Conservation (phyloP, 2,888 invertebrate genomes). For the Nomada goodeniana region DNA sequence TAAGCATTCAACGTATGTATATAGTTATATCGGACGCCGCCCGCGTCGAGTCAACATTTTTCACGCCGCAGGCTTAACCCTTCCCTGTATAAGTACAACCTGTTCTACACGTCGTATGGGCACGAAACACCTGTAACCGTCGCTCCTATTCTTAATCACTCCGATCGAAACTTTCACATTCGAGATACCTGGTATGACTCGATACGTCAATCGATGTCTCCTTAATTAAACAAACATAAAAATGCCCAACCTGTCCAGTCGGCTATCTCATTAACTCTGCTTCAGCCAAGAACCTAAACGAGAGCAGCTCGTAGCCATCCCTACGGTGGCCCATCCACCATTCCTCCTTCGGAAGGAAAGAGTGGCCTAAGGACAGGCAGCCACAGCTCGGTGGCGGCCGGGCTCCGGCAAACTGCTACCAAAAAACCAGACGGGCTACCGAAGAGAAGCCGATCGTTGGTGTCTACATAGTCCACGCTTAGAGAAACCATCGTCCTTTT, state of each 20-base stretch:
- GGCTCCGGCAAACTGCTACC: constrained; percentile 78
- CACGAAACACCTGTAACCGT: constrained; percentile 26
- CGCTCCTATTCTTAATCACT: neutral
- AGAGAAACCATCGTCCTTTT: constrained; percentile 39
- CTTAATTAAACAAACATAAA: constrained; percentile 4
- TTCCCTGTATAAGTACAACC: neutral
- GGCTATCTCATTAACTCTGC: neutral
- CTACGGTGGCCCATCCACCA: constrained; percentile 66
- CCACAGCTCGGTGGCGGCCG: constrained; percentile 71
- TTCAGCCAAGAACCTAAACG: neutral
- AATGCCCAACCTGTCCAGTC: neutral
- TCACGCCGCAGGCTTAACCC: neutral
- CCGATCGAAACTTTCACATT: neutral
- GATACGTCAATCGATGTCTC: neutral
- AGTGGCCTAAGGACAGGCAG: constrained; percentile 74
- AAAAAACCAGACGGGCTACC: constrained; percentile 83
- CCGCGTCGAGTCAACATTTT: constrained; percentile 17
- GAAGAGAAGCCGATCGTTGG: constrained; percentile 71
- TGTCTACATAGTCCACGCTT: constrained; percentile 68
- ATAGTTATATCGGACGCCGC: neutral
- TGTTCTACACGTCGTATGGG: neutral
- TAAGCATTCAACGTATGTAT: no score
- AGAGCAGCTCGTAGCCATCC: constrained; percentile 53
- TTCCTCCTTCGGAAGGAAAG: constrained; percentile 74
- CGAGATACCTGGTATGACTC: neutral